phyloP scores from a whole-genome alignment of 1,140 invertebrate species.

The Drosophila quadrilineata region DNA sequence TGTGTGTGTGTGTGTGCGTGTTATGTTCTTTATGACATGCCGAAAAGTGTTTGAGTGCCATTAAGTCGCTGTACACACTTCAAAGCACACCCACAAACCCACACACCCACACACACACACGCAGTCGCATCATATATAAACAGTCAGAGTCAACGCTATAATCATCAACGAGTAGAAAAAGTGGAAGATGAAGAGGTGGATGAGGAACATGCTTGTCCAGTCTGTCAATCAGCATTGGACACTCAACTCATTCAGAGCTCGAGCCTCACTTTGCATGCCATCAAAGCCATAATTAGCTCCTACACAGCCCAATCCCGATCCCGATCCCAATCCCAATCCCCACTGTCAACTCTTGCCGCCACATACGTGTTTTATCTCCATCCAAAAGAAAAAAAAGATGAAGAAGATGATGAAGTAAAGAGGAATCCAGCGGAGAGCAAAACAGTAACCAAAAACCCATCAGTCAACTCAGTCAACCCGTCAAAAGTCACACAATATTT shows the following conservation, averaged over 20 bases:
- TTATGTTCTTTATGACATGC: slow-evolving; percentile 74
- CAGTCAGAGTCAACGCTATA: slow-evolving; percentile 29
- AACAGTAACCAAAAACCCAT: slow-evolving; percentile 23
- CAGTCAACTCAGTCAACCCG: slow-evolving; percentile 44
- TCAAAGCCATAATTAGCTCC: slow-evolving; percentile 69
- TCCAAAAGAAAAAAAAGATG: not conserved
- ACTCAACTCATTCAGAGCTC: slow-evolving; percentile 28
- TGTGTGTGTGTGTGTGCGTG: slow-evolving; percentile 22
- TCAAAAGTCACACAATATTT: slow-evolving; percentile 57
- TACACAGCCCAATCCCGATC: not conserved
- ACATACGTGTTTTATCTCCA: slow-evolving; percentile 42
- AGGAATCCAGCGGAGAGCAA: not conserved
- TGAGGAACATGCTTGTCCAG: slow-evolving; percentile 14
- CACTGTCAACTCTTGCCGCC: not conserved
- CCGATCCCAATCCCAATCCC: not conserved
- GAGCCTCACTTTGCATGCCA: slow-evolving; percentile 54
- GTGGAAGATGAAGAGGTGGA: too few relatives aligned
- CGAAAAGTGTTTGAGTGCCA: slow-evolving; percentile 77
- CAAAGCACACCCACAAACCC: slow-evolving; percentile 31
- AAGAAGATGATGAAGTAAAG: not conserved
- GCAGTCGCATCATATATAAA: slow-evolving; percentile 28
- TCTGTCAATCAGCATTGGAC: slow-evolving; percentile 34
- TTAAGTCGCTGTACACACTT: slow-evolving; percentile 71
- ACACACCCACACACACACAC: slow-evolving; percentile 40
- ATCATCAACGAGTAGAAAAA: slow-evolving; percentile 12